Conservation (phyloP, 2,888 invertebrate genomes). For the Esperia sulphurella region DNA sequence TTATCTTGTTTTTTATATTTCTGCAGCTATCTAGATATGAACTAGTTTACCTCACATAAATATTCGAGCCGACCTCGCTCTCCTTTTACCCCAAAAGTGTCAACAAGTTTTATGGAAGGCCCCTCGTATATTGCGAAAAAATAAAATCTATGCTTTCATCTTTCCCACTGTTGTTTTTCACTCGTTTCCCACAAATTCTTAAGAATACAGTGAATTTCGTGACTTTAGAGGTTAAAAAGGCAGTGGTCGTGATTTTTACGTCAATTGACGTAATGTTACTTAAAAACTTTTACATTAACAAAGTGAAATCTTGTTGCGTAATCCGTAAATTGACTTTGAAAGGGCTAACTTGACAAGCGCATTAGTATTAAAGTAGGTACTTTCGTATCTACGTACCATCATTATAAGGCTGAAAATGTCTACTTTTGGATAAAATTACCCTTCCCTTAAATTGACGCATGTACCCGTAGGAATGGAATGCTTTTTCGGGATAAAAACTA, state of each 20-base stretch:
- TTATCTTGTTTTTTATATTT: no score
- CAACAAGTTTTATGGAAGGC: background rate
- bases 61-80: background rate
- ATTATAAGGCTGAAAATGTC: no score
- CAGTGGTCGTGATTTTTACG: constrained; percentile 1
- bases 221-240: constrained; percentile 17
- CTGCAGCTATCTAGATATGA: no score
- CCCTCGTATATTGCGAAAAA: constrained; percentile 23
- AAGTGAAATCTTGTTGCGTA: background rate
- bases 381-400: no score
- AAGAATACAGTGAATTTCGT: constrained; percentile 2
- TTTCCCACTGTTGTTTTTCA: constrained; percentile 51
- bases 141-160: constrained; percentile 41
- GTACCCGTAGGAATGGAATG: no score
- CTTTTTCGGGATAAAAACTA: no score
- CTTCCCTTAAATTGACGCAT: no score
- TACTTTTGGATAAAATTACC: no score
- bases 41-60: no score
- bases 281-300: background rate
- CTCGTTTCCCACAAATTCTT: constrained; percentile 13
- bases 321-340: background rate
- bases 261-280: background rate
- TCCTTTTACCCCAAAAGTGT: background rate
- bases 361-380: no score
- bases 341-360: no score